Percentiles rank a stretch among this genome's conserved stretches.
Evolutionary conservation across 2,113 vertebrate species (phyloP).

Genomic region (Pantherophis guttatus): DNA sequence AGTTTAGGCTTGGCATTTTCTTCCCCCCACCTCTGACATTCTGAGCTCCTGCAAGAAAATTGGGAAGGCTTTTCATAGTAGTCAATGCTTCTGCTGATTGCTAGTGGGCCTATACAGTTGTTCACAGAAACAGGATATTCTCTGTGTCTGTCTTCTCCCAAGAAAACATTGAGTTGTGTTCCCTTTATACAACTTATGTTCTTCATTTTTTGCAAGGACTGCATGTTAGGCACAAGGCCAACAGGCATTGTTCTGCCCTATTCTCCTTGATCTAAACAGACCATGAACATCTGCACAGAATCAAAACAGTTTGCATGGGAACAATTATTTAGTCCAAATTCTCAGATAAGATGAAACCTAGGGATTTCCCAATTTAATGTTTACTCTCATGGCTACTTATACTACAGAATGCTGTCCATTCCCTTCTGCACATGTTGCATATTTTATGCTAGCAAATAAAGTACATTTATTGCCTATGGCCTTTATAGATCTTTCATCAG

Average conservation of each 20-base stretch:
- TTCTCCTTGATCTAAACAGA: not conserved
- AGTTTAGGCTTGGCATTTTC: not conserved
- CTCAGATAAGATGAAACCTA: not conserved
- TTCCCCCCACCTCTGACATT: not conserved
- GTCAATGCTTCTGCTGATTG: not conserved
- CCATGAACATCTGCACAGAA: not conserved
- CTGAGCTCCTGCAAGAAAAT: not conserved
- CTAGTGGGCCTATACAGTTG: not conserved
- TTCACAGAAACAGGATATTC: not conserved
- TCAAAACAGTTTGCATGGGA: not conserved
- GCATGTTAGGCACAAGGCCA: not conserved
- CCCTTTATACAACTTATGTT: not conserved
- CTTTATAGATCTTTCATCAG: not conserved
- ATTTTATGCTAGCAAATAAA: not conserved
- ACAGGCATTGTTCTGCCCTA: not conserved
- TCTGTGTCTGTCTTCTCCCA: not conserved
- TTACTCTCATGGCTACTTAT: not conserved
- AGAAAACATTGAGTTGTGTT: not conserved
- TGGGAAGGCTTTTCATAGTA: not conserved
- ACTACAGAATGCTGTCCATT: slow-evolving; percentile 19
- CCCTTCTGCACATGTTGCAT: slow-evolving; percentile 15
- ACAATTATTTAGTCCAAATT: not conserved
- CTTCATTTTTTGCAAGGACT: not conserved
- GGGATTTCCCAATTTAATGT: not conserved
- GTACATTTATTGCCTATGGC: not conserved